These are phyloP conservation scores for Halcyon chelicuti DNA, from an alignment of 2,797 vertebrate species.

Conservation along the genomic window DNA sequence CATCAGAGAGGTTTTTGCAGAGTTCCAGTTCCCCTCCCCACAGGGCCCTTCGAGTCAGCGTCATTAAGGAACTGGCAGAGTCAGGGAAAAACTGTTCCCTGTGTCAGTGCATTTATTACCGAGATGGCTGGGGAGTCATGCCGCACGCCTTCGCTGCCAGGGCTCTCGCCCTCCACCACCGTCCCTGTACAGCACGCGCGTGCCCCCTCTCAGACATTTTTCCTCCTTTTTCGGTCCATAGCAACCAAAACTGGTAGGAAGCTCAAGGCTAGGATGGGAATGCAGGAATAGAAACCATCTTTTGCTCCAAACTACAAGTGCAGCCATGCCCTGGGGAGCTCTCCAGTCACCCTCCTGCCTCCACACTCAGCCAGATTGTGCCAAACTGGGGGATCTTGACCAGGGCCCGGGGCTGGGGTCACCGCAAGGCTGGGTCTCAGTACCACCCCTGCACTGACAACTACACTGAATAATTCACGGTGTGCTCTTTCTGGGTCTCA, in stretches of 20 bases:
- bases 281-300: not conserved
- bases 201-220: accelerated
- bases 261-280: not conserved
- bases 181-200: accelerated
- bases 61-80: constrained; percentile 14
- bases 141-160: accelerated
- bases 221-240: not conserved
- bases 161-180: not conserved
- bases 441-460: accelerated
- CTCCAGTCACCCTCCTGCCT: not conserved
- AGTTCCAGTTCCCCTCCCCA: constrained; percentile 33
- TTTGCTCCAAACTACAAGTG: not conserved
- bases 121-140: not conserved
- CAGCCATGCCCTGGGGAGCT: accelerated
- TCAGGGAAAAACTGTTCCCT: constrained; percentile 48
- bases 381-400: accelerated
- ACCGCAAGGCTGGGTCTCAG: accelerated
- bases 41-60: not conserved
- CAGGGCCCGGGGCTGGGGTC: accelerated
- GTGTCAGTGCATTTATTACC: constrained; percentile 21
- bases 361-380: not conserved
- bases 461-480: not conserved
- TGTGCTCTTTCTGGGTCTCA: accelerated
- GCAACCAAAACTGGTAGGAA: accelerated
- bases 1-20: not conserved